Base-by-base conservation (phyloP, 1,140 invertebrate species). In the Saxidomus purpurata region DNA sequence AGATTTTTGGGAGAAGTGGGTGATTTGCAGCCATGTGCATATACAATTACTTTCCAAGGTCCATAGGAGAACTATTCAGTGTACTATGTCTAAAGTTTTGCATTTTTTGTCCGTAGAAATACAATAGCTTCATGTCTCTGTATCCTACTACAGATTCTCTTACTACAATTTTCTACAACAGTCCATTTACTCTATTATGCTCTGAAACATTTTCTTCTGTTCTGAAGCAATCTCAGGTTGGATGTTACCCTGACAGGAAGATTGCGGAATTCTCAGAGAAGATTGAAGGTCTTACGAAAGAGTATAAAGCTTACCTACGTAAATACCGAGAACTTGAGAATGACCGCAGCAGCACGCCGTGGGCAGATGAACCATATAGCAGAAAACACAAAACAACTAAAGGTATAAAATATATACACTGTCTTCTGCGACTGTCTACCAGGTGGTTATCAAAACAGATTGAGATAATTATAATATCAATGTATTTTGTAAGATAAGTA, bases 181-280 rank as follows among this genome's bases (percentile, higher is more conserved):
- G n/a, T n/a, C n/a, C n/a, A n/a, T n/a, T n/a, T n/a, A n/a, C n/a
- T n/a, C n/a, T n/a, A n/a, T n/a, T n/a, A n/a, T n/a, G n/a, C n/a
- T n/a, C n/a, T n/a, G n/a, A n/a, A n/a, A n/a, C n/a, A n/a, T n/a
- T n/a, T n/a, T n/a, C n/a, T n/a, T n/a, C n/a, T n/a, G n/a, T n/a
- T n/a, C n/a, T 92, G 38, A 85, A 95, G 94, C 94, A 95, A 93
- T 94, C 93, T 63, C 92, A 94, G 80, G 94, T 95, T 6, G 69
- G 91, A 13, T 95, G 94, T 85, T 95, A 95, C 89, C 92, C 94
- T 69, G 87, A 94, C 28, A 67, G 83, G 9, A 93, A 94, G 74
- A 93, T 95, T 15, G 49, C 92, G 47, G 93, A 94, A 79, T 93
- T 93, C 80, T 90, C 88, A 52, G 31, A 87, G 3, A 87, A 90